A percentile compares a stretch with the other conserved stretches of the same genome.
phyloP scores from a whole-genome alignment of 92 coral and sea anemone genomes.

The Zoanthus solanderi region DNA sequence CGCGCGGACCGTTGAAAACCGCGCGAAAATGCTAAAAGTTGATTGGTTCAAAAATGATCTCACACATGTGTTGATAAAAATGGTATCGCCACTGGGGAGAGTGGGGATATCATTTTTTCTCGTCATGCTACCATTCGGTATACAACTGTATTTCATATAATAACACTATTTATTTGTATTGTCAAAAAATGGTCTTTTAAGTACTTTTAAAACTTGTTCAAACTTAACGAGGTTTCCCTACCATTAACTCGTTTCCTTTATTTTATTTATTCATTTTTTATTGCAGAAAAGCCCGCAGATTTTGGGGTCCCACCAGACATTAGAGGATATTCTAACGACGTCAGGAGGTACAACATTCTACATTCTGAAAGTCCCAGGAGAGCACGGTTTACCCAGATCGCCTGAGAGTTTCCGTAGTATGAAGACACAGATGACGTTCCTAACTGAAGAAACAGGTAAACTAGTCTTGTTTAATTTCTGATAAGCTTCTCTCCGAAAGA shows the following conservation, averaged over 20 bases:
- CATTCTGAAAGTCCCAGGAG: constrained; percentile 91
- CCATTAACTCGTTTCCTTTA: neutral
- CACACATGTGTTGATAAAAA: no score
- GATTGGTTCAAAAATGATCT: no score
- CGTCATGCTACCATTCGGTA: no score
- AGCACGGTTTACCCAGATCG: constrained; percentile 86
- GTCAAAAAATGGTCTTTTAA: no score
- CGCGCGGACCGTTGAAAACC: no score
- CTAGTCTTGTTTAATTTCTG: neutral
- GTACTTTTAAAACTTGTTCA: no score
- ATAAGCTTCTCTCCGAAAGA: no score
- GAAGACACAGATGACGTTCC: constrained; percentile 93
- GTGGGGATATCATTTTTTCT: no score
- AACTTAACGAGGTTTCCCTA: neutral
- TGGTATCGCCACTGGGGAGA: no score
- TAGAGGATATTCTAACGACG: constrained; percentile 90
- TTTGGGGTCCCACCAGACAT: constrained; percentile 46
- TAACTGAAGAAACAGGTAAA: constrained; percentile 88
- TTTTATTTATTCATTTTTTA: neutral
- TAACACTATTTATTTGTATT: no score
- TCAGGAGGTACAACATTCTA: constrained; percentile 94
- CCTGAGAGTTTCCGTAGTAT: constrained; percentile 86
- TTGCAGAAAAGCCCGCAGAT: constrained; percentile 55
- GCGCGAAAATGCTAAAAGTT: no score
- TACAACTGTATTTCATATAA: no score